phyloP scores from a whole-genome alignment of 2,888 invertebrate species.

The Melipona bicolor region DNA sequence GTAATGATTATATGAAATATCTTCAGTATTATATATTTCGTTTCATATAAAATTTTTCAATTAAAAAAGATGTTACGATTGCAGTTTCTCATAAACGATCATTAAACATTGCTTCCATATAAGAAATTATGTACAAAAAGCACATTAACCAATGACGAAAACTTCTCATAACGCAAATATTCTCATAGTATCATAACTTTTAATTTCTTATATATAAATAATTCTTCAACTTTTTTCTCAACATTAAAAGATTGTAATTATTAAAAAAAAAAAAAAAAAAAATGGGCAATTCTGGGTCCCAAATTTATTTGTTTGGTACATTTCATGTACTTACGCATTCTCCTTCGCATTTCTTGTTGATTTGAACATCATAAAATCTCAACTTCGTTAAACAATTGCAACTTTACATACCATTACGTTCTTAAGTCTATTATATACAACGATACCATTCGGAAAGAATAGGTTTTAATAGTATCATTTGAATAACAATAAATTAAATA shows the following conservation, averaged over 20 bases:
- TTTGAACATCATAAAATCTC: constrained; percentile 55
- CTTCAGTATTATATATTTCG: constrained; percentile 29
- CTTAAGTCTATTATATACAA: constrained; percentile 83
- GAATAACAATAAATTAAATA: constrained; percentile 82
- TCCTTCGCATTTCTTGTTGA: constrained; percentile 12
- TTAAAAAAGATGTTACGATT: constrained; percentile 13
- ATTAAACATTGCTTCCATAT: constrained; percentile 35
- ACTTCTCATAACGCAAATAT: constrained; percentile 14
- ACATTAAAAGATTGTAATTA: constrained; percentile 17
- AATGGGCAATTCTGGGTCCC: constrained; percentile 64
- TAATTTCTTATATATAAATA: constrained; percentile 22
- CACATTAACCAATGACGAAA: constrained; percentile 35
- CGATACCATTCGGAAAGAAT: constrained; percentile 80
- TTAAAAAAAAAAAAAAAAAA: constrained; percentile 5
- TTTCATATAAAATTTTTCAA: constrained; percentile 47
- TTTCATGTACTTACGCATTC: constrained; percentile 34
- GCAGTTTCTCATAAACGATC: constrained; percentile 22
- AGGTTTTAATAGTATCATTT: constrained; percentile 73
- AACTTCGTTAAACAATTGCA: constrained; percentile 75
- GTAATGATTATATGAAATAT: constrained; percentile 43
- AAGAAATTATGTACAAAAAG: constrained; percentile 57
- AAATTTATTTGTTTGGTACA: constrained; percentile 49
- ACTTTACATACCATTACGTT: constrained; percentile 73
- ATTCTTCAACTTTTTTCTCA: constrained; percentile 11
- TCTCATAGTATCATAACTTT: constrained; percentile 20